phyloP scores from a whole-genome alignment of 1,140 invertebrate genomes.

The Dryas iulia region DNA sequence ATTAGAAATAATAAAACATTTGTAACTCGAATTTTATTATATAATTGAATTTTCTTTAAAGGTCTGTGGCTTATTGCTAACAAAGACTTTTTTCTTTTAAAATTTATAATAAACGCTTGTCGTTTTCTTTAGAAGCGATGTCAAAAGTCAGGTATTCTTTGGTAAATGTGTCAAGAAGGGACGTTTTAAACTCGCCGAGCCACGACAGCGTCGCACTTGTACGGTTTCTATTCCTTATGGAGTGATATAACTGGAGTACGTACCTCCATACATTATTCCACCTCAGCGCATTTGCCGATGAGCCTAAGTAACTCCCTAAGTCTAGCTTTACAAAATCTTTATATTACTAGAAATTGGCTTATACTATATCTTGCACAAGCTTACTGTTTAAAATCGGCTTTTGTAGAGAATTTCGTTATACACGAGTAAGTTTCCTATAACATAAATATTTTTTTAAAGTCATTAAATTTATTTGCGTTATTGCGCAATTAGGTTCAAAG shows the following conservation, averaged over 20 bases:
- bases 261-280: not conserved
- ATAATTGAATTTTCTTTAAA: not conserved
- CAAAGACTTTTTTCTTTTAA: not conserved
- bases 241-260: not conserved
- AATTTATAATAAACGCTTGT: not conserved
- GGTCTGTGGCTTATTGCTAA: not conserved
- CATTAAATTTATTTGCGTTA: no score
- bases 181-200: slow-evolving; percentile 43
- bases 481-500: no score
- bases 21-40: not conserved
- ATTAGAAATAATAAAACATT: not conserved
- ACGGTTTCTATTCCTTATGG: slow-evolving; percentile 28
- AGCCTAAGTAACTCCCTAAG: not conserved
- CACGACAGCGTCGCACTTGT: slow-evolving; percentile 36
- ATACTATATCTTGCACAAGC: not conserved
- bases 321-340: not conserved
- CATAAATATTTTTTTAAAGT: no score
- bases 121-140: not conserved
- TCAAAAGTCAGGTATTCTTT: slow-evolving; percentile 44
- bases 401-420: not conserved
- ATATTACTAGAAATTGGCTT: not conserved
- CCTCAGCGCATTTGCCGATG: not conserved
- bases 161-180: slow-evolving; percentile 56
- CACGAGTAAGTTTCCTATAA: not conserved
- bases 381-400: not conserved